Evolutionary conservation across 2,888 invertebrate genomes (phyloP).

Genomic region (Agrochola macilenta): DNA sequence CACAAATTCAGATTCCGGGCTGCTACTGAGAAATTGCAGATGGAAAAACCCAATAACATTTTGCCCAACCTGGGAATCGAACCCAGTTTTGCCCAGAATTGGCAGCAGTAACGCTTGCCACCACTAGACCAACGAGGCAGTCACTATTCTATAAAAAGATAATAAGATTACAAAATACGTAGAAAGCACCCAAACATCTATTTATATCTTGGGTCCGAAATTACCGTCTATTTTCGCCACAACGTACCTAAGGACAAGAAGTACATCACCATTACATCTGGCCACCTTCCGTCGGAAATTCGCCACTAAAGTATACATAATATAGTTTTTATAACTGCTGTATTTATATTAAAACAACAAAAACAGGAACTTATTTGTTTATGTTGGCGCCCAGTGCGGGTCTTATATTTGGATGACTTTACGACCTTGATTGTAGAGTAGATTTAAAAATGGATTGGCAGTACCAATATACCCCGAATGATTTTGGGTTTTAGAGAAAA

Average conservation of each 20-base stretch:
- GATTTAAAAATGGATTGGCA: constrained; percentile 4
- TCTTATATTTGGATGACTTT: constrained; percentile 28
- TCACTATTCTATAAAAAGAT: not conserved
- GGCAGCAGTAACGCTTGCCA: too few relatives aligned
- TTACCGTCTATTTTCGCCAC: not conserved
- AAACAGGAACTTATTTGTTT: constrained; percentile 62
- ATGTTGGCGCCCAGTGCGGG: constrained; percentile 66
- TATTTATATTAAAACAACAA: constrained; percentile 34
- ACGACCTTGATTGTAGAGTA: constrained; percentile 27
- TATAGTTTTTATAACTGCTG: constrained; percentile 23
- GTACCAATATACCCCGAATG: not conserved
- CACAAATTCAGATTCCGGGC: too few relatives aligned
- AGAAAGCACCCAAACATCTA: not conserved
- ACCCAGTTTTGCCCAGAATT: too few relatives aligned
- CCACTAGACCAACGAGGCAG: too few relatives aligned
- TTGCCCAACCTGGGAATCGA: too few relatives aligned
- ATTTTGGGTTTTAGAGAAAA: not conserved
- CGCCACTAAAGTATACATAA: not conserved
- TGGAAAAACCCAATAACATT: too few relatives aligned
- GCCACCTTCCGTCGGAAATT: constrained; percentile 27
- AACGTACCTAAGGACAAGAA: not conserved
- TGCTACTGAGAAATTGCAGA: too few relatives aligned
- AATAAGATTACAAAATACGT: not conserved
- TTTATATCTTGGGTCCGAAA: not conserved
- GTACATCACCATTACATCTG: not conserved